phyloP scores from a whole-genome alignment of 2,113 vertebrate species.

The Stegostoma tigrinum region DNA sequence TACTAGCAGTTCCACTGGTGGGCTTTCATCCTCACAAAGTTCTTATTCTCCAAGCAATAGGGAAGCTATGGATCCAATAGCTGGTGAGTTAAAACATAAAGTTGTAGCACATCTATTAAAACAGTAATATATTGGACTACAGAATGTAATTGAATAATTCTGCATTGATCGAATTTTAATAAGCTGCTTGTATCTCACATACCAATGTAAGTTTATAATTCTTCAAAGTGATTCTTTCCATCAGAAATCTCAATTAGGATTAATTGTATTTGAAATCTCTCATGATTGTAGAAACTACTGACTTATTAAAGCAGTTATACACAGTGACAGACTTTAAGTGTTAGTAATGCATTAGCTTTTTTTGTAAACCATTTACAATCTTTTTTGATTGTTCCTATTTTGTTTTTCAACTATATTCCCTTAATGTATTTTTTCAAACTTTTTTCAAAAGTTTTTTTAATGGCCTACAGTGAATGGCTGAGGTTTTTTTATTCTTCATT shows the following conservation, averaged over 20 bases:
- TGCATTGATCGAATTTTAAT: background rate
- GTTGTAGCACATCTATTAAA: background rate
- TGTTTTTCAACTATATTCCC: background rate
- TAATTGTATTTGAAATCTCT: background rate
- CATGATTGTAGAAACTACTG: background rate
- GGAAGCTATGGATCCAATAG: constrained; percentile 98
- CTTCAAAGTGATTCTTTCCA: background rate
- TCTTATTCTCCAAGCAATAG: constrained; percentile 98
- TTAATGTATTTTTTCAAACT: background rate
- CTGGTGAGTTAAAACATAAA: constrained; percentile 66
- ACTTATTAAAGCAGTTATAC: background rate
- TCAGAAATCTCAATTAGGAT: background rate
- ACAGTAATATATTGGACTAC: background rate
- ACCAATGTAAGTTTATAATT: background rate
- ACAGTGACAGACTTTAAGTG: background rate
- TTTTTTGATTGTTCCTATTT: constrained; percentile 15
- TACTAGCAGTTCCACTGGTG: constrained; percentile 91
- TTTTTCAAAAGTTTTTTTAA: too few species aligned
- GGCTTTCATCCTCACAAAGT: constrained; percentile 94
- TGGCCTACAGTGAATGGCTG: too few species aligned
- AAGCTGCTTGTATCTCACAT: background rate
- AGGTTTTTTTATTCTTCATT: too few species aligned
- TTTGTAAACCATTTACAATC: background rate
- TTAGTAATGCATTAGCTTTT: background rate
- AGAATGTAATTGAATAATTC: background rate